These are phyloP conservation scores for Ctenosaura bakeri DNA, from an alignment of 2,797 vertebrate genomes.

Conservation along the genomic window DNA sequence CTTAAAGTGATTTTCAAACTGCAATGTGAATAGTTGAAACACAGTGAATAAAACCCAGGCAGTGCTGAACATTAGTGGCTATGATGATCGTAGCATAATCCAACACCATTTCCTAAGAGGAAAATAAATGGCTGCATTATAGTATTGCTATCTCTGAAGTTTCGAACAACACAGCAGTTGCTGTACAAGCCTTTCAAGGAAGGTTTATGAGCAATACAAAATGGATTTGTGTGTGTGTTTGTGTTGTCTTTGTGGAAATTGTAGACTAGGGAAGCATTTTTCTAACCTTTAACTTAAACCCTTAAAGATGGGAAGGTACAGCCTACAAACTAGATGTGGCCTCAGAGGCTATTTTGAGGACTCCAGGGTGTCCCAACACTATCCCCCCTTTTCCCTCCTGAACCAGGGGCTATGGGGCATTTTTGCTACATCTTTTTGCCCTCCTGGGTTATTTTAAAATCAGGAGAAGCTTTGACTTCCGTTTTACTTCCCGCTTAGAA, in stretches of 20 bases:
- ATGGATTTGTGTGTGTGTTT: not conserved
- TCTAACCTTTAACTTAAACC: constrained; percentile 41
- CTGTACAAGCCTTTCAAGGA: constrained; percentile 41
- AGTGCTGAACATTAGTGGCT: not conserved
- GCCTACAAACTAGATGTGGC: too few species aligned
- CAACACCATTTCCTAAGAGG: constrained; percentile 21
- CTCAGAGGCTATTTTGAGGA: too few species aligned
- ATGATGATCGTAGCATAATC: constrained; percentile 27
- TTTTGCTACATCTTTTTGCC: too few species aligned
- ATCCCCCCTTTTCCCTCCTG: too few species aligned
- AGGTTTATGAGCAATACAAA: constrained; percentile 56
- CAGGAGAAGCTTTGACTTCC: too few species aligned
- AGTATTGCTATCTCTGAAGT: not conserved
- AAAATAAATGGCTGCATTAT: constrained; percentile 31
- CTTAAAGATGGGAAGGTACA: not conserved
- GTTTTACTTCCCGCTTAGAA: too few species aligned
- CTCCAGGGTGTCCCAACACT: too few species aligned
- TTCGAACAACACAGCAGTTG: constrained; percentile 18
- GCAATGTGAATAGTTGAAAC: not conserved
- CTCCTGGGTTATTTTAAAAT: too few species aligned
- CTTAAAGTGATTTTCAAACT: not conserved
- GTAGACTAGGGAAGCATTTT: constrained; percentile 47
- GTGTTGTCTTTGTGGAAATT: constrained; percentile 38
- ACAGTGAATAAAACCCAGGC: not conserved
- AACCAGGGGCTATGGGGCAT: too few species aligned